Conservation (phyloP, 2,797 vertebrate genomes). For the Ibycter americanus region DNA sequence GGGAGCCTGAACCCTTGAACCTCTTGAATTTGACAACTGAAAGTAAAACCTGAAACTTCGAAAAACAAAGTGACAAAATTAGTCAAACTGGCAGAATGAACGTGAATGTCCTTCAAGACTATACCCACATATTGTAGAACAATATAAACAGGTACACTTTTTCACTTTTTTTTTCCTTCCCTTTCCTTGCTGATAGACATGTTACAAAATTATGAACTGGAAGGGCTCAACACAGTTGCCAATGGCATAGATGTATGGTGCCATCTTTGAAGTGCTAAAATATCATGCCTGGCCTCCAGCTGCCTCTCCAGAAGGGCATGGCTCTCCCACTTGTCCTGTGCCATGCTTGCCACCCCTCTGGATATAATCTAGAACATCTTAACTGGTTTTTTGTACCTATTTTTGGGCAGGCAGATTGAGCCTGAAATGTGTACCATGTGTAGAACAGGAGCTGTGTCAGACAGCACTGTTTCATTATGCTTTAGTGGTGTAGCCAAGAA, state of each 20-base stretch:
- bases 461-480: constrained; percentile 8
- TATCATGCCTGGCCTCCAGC: background rate
- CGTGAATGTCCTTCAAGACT: background rate
- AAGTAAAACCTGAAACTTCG: background rate
- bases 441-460: constrained; percentile 17
- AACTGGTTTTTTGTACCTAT: background rate
- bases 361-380: background rate
- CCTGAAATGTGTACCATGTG: background rate
- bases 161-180: background rate
- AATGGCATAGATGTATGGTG: background rate
- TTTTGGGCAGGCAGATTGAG: constrained; percentile 35
- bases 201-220: background rate
- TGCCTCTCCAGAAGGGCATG: background rate
- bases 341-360: background rate
- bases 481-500: constrained; percentile 9
- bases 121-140: background rate
- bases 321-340: background rate
- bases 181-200: background rate
- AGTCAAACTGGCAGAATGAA: background rate
- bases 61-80: background rate
- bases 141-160: background rate
- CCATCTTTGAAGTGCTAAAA: background rate
- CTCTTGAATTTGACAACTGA: background rate
- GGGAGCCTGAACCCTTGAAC: background rate
- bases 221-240: background rate